Percentiles rank a stretch among this genome's conserved stretches.
Conservation (phyloP, 2,113 vertebrate genomes). For the Antidorcas marsupialis region DNA sequence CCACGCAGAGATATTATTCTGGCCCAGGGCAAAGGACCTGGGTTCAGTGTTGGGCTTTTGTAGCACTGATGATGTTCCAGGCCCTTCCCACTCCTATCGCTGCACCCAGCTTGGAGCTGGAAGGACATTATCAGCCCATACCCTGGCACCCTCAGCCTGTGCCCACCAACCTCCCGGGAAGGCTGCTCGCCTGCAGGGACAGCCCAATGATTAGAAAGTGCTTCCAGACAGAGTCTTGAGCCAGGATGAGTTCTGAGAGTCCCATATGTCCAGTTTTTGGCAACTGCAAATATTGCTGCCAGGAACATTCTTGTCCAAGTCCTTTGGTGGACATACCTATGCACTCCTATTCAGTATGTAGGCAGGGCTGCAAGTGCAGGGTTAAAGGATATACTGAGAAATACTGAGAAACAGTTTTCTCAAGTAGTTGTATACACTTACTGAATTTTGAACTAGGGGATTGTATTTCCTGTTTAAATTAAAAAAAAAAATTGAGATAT, state of each 20-base stretch:
- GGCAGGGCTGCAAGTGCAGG: background rate
- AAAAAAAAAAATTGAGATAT: background rate
- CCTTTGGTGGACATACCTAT: background rate
- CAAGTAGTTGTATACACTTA: background rate
- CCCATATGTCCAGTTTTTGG: background rate
- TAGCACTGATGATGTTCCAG: background rate
- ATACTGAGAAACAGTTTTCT: background rate
- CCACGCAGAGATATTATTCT: background rate
- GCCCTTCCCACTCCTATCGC: too few relatives aligned
- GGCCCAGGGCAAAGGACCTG: background rate
- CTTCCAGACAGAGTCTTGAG: background rate
- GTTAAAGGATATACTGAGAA: background rate
- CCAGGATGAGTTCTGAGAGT: background rate
- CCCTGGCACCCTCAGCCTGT: background rate
- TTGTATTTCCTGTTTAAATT: background rate
- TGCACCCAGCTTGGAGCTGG: background rate
- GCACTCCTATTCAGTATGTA: background rate
- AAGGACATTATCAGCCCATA: background rate
- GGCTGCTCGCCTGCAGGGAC: background rate
- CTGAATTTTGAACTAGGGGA: background rate
- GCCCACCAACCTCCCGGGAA: background rate
- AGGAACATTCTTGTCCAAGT: background rate
- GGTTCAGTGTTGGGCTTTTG: background rate
- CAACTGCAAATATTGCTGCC: background rate
- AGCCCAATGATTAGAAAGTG: background rate